Conservation (phyloP, 1,140 invertebrate species). For the Drosophila kanapiae region DNA sequence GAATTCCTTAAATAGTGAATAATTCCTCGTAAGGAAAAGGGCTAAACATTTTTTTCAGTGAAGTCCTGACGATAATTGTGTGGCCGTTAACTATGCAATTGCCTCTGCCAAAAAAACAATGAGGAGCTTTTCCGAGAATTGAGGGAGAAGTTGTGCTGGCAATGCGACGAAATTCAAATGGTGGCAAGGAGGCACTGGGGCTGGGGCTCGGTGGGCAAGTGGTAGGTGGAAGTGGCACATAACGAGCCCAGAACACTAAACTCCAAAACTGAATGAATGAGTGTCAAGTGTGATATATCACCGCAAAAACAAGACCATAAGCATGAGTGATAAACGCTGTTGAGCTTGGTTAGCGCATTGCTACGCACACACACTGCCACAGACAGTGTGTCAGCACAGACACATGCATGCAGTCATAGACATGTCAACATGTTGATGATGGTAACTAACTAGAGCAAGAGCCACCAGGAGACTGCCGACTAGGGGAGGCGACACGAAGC, state of each 20-base stretch:
- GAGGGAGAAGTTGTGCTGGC: conserved; percentile 14
- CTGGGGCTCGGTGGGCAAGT: neutral
- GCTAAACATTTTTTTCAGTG: neutral
- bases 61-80: conserved; percentile 30
- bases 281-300: conserved; percentile 85
- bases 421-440: conserved; percentile 84
- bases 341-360: conserved; percentile 73
- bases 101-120: conserved; percentile 39
- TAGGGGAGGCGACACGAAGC: conserved; percentile 25
- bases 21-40: neutral
- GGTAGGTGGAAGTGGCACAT: conserved; percentile 22
- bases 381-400: conserved; percentile 40
- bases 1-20: too few relatives aligned
- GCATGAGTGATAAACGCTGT: conserved; percentile 83
- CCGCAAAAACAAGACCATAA: conserved; percentile 84
- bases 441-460: conserved; percentile 78
- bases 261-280: conserved; percentile 84
- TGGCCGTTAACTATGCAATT: conserved; percentile 58
- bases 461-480: conserved; percentile 47
- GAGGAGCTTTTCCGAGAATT: conserved; percentile 5
- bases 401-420: conserved; percentile 74
- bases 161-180: conserved; percentile 77
- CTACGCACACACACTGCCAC: conserved; percentile 37
- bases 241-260: conserved; percentile 77
- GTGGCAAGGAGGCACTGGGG: conserved; percentile 9